phyloP scores from a whole-genome alignment of 2,888 invertebrate genomes.

The Nymphalis c-album region DNA sequence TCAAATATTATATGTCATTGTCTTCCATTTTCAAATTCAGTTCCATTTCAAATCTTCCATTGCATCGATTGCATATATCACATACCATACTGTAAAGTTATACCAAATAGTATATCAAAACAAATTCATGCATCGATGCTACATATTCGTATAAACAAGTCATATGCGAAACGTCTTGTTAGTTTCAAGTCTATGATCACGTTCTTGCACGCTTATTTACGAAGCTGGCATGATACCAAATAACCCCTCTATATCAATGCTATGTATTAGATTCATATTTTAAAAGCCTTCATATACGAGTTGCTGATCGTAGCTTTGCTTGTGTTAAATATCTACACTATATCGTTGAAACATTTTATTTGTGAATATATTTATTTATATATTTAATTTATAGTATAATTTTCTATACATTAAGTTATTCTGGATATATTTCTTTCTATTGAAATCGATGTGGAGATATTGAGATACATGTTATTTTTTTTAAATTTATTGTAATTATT shows the following conservation, averaged over 20 bases:
- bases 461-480: no score
- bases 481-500: no score
- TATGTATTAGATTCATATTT: constrained; percentile 28
- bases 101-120: background rate
- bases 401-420: no score
- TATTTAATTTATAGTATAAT: no score
- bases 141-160: constrained; percentile 9
- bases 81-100: no score
- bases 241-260: constrained; percentile 24
- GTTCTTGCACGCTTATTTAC: constrained; percentile 30
- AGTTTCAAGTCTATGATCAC: constrained; percentile 29
- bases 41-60: no score
- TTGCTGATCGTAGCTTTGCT: background rate
- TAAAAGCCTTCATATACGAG: constrained; percentile 18
- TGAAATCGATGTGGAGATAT: no score
- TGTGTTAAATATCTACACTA: background rate
- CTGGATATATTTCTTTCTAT: no score
- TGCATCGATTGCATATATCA: no score
- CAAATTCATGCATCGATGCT: background rate
- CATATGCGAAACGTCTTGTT: constrained; percentile 19
- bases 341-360: background rate
- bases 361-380: background rate
- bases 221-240: constrained; percentile 31
- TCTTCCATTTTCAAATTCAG: no score
- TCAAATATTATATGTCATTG: no score